Percentiles rank a stretch among this genome's conserved stretches.
phyloP scores from a whole-genome alignment of 1,140 invertebrate genomes.

The Drosophila hydei region DNA sequence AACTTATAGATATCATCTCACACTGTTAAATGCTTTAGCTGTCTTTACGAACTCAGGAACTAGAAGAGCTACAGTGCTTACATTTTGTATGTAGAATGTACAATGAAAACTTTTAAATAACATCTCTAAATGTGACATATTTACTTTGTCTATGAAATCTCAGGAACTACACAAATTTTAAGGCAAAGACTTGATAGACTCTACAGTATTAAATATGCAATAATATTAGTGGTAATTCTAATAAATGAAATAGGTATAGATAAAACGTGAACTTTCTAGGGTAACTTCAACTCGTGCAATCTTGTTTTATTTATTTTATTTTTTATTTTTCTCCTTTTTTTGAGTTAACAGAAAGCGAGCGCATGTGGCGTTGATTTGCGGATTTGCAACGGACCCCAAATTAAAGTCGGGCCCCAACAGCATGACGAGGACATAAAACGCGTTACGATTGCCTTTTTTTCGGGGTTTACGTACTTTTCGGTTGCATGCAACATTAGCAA shows the following conservation, averaged over 20 bases:
- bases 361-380: slow-evolving; percentile 67
- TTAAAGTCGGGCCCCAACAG: slow-evolving; percentile 44
- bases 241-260: too few relatives aligned
- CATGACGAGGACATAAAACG: slow-evolving; percentile 73
- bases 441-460: slow-evolving; percentile 53
- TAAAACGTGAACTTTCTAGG: neutral
- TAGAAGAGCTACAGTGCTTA: neutral
- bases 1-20: too few relatives aligned
- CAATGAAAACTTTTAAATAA: too few relatives aligned
- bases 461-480: slow-evolving; percentile 23
- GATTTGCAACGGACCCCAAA: slow-evolving; percentile 51
- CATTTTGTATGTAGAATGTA: neutral
- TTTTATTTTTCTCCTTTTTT: slow-evolving; percentile 5
- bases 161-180: neutral
- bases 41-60: neutral
- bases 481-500: slow-evolving; percentile 51
- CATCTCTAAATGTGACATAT: too few relatives aligned
- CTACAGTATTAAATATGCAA: too few relatives aligned
- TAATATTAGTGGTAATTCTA: too few relatives aligned
- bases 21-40: too few relatives aligned
- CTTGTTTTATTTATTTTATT: neutral
- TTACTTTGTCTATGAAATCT: neutral
- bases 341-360: slow-evolving; percentile 20
- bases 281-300: neutral
- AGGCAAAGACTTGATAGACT: neutral